Conservation (phyloP, 2,113 vertebrate species). For the Cyanocitta stelleri region DNA sequence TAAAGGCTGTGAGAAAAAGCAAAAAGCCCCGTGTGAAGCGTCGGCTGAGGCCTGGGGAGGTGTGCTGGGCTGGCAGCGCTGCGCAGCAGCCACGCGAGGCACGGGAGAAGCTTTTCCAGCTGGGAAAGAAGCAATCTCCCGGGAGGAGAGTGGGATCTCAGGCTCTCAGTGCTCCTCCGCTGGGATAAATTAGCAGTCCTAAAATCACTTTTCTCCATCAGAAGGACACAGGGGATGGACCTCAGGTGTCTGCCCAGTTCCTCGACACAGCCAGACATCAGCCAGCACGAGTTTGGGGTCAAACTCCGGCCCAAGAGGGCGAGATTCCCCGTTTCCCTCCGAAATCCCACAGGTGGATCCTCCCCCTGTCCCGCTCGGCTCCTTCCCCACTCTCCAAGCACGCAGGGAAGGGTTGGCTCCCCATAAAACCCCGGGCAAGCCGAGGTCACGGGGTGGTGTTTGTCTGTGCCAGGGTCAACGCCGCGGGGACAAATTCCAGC, state of each 20-base stretch:
- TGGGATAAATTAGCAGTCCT: not conserved
- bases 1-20: not conserved
- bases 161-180: not conserved
- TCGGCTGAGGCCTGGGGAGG: not conserved
- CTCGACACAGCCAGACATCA: not conserved
- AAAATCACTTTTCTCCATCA: not conserved
- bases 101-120: not conserved
- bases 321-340: not conserved
- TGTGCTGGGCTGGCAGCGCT: not conserved
- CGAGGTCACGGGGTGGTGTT: not conserved
- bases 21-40: not conserved
- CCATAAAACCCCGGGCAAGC: not conserved
- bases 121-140: not conserved
- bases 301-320: not conserved
- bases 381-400: not conserved
- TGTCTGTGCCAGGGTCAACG: not conserved
- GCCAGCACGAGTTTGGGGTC: not conserved
- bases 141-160: not conserved
- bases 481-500: conserved; percentile 11
- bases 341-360: fast-evolving
- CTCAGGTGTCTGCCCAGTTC: fast-evolving
- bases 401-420: not conserved
- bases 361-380: fast-evolving
- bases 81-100: not conserved
- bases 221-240: fast-evolving